These are phyloP conservation scores for Ylistrum balloti DNA, from an alignment of 1,140 invertebrate species.

Conservation along the genomic window DNA sequence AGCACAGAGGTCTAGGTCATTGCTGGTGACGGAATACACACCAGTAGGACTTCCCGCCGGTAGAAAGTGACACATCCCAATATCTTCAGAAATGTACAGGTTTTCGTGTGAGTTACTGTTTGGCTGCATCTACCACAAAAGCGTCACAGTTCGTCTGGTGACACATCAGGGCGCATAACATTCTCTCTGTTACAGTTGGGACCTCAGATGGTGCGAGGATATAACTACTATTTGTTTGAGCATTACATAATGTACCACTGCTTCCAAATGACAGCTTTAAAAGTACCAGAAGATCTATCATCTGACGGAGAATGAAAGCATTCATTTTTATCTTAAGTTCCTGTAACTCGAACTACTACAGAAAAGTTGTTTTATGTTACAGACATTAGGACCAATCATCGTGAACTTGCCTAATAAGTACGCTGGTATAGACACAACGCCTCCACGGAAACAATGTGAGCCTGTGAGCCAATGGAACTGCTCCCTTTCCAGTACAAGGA, in stretches of 20 bases:
- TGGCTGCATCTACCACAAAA: not conserved
- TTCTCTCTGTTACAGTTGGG: not conserved
- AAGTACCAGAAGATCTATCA: not conserved
- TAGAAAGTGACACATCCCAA: not conserved
- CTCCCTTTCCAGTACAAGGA: too few relatives aligned
- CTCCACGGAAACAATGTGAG: too few relatives aligned
- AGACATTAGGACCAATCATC: too few relatives aligned
- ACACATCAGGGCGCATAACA: not conserved
- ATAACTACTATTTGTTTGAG: not conserved
- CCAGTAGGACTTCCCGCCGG: not conserved
- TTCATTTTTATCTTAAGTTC: not conserved
- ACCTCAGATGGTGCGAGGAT: not conserved
- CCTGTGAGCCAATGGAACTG: too few relatives aligned
- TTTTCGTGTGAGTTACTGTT: not conserved
- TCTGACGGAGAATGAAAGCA: not conserved
- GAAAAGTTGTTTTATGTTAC: not conserved
- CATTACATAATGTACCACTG: not conserved
- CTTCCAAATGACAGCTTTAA: not conserved
- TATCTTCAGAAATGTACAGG: not conserved
- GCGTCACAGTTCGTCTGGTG: not conserved
- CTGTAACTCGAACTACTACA: not conserved
- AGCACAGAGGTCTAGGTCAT: not conserved
- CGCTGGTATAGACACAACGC: too few relatives aligned
- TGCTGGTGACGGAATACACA: not conserved
- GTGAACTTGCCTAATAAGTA: too few relatives aligned